Evolutionary conservation across 2,113 vertebrate genomes (phyloP).

Genomic region (Upupa epops): DNA sequence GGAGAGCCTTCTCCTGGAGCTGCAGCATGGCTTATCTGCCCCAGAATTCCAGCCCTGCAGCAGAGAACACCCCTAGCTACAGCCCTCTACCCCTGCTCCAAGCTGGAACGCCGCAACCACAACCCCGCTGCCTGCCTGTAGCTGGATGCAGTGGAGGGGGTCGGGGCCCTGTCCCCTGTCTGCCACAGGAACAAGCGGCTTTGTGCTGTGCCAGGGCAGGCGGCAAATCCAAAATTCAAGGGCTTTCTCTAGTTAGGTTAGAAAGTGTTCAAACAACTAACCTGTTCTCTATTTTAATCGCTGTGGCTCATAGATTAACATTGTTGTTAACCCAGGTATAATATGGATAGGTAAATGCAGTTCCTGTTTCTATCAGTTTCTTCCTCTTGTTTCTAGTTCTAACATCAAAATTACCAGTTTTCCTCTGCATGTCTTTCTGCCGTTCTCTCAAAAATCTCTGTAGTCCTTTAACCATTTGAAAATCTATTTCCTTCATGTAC

Average conservation of each 20-base stretch:
- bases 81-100: too few species aligned
- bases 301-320: background rate
- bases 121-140: too few species aligned
- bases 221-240: background rate
- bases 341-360: background rate
- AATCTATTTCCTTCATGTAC: slow-evolving; percentile 12
- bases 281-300: background rate
- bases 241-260: background rate
- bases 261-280: background rate
- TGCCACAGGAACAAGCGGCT: too few species aligned
- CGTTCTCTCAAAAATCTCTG: background rate
- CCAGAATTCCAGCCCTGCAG: too few species aligned
- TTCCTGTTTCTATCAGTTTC: background rate
- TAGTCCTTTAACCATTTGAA: background rate
- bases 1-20: too few species aligned
- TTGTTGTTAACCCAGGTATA: background rate
- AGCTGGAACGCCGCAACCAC: too few species aligned
- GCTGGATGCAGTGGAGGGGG: too few species aligned
- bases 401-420: background rate
- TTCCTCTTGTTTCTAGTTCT: background rate
- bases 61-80: too few species aligned
- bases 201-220: too few species aligned
- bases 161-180: too few species aligned
- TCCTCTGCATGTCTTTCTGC: background rate
- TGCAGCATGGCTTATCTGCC: too few species aligned